phyloP scores from a whole-genome alignment of 2,888 invertebrate species.

The Aromia moschata region DNA sequence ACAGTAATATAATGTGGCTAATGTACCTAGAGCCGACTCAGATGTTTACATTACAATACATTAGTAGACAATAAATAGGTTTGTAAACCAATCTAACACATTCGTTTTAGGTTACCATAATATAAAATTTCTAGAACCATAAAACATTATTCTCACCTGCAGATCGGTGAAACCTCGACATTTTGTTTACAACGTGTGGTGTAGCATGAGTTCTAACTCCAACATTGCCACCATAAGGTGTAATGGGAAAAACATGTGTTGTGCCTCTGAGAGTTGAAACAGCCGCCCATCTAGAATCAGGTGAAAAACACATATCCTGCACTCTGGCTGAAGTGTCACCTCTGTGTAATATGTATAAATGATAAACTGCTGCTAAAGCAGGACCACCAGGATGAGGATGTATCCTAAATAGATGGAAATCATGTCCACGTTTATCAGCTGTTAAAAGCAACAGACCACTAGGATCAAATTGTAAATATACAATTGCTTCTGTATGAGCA shows the following conservation, averaged over 20 bases:
- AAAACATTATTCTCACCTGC: no score
- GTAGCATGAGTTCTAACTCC: conserved; percentile 95
- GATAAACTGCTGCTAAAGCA: conserved; percentile 88
- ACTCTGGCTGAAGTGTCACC: conserved; percentile 97
- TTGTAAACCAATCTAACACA: no score
- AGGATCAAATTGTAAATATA: conserved; percentile 89
- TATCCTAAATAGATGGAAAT: conserved; percentile 95
- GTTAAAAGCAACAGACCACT: conserved; percentile 90
- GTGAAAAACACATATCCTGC: conserved; percentile 89
- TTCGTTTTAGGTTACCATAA: no score
- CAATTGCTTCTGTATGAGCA: conserved; percentile 88
- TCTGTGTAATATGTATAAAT: conserved; percentile 92
- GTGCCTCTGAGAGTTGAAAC: conserved; percentile 95
- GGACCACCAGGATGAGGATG: conserved; percentile 88
- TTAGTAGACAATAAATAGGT: no score
- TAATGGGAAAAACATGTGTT: conserved; percentile 96
- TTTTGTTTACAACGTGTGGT: conserved; percentile 90
- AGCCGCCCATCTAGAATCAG: conserved; percentile 96
- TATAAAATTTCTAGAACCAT: no score
- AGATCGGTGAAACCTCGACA: conserved; percentile 93
- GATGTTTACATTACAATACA: no score
- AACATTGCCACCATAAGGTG: conserved; percentile 93
- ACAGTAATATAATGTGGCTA: no score
- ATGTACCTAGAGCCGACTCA: no score
- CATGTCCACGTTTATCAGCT: conserved; percentile 91